Evolutionary conservation across 2,113 vertebrate species (phyloP).

Genomic region (Tragelaphus scriptus): DNA sequence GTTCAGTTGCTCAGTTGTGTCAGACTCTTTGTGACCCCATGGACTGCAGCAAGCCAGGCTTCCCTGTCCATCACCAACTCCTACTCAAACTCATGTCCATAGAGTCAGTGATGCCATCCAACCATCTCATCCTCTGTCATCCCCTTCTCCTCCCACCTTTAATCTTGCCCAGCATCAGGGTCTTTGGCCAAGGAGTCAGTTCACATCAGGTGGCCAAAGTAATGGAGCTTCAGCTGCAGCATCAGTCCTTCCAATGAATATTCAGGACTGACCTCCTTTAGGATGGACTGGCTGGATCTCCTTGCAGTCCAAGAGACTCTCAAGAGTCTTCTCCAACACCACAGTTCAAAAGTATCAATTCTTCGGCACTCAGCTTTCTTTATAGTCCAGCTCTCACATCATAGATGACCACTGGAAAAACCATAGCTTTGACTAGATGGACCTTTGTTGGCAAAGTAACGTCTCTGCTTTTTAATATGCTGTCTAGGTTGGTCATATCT

Average conservation of each 20-base stretch:
- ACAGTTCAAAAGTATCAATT: not conserved
- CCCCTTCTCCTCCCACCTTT: not conserved
- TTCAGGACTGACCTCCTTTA: not conserved
- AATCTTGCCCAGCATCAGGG: not conserved
- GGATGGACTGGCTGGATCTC: not conserved
- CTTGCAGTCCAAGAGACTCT: not conserved
- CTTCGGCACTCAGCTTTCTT: not conserved
- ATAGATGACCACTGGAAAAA: not conserved
- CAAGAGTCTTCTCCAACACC: not conserved
- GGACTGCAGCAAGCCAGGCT: not conserved
- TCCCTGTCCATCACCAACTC: not conserved
- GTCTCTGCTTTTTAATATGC: not conserved
- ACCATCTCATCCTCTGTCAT: not conserved
- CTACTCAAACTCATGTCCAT: not conserved
- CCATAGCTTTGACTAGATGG: not conserved
- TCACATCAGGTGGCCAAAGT: not conserved
- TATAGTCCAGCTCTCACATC: not conserved
- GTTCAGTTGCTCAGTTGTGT: not conserved
- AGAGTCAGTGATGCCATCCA: not conserved
- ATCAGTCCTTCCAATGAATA: not conserved
- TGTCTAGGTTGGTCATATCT: not conserved
- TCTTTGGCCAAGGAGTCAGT: not conserved
- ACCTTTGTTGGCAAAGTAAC: not conserved
- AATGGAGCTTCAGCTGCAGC: not conserved
- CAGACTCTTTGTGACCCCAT: not conserved